Conservation (phyloP, 1,140 invertebrate genomes). For the Pentalonia nigronervosa region DNA sequence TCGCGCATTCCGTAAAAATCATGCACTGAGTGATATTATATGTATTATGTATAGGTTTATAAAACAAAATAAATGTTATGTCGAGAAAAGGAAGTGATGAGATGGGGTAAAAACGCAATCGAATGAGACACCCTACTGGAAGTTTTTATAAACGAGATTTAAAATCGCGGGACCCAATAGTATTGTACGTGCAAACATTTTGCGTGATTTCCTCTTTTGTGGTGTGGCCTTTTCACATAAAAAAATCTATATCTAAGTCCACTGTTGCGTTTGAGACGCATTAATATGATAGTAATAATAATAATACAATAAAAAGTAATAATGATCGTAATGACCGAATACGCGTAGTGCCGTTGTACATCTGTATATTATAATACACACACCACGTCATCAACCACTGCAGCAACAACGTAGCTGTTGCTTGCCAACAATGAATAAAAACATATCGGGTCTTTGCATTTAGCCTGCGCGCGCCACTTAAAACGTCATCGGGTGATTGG, state of each 20-base stretch:
- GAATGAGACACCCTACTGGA: not conserved
- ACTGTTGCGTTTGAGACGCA: not conserved
- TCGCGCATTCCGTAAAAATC: not conserved
- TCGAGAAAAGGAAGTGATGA: not conserved
- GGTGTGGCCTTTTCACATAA: not conserved
- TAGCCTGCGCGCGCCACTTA: not conserved
- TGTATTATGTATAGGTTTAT: not conserved
- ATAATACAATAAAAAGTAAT: not conserved
- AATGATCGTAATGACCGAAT: not conserved
- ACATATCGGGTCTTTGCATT: not conserved
- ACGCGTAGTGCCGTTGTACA: not conserved
- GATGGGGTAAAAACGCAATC: not conserved
- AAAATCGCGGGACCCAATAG: not conserved
- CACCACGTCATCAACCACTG: not conserved
- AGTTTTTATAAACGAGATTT: not conserved
- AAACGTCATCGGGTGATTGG: not conserved
- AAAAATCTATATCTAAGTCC: not conserved
- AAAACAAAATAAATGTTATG: not conserved
- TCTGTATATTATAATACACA: not conserved
- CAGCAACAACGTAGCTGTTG: not conserved
- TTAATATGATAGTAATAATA: not conserved
- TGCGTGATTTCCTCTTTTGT: not conserved
- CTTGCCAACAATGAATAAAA: not conserved
- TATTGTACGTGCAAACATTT: not conserved
- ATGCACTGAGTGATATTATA: not conserved